These are phyloP conservation scores for Chlorodrepanis virens DNA, from an alignment of 2,113 vertebrate genomes.

Conservation along the genomic window DNA sequence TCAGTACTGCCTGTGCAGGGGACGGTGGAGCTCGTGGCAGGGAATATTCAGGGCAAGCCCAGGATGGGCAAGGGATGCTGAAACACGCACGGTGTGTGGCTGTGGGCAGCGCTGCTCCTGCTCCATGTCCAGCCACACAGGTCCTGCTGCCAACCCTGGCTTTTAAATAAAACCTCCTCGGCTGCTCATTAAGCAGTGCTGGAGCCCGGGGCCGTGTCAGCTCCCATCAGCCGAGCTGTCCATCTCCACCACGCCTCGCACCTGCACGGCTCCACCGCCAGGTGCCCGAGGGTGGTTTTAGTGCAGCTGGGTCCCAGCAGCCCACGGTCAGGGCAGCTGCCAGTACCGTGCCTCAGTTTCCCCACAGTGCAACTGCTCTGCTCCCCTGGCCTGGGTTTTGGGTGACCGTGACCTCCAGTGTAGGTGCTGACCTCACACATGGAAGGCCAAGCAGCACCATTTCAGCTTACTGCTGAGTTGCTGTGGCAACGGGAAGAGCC, in stretches of 20 bases:
- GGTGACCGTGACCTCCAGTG: not conserved
- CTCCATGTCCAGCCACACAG: fast-evolving
- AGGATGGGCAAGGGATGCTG: not conserved
- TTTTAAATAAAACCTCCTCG: not conserved
- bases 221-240: conserved; percentile 32
- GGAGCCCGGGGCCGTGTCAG: not conserved
- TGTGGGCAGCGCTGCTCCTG: conserved; percentile 37
- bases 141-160: not conserved
- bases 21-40: fast-evolving
- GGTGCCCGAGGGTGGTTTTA: not conserved
- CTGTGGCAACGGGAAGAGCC: conserved; percentile 3
- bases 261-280: fast-evolving
- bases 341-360: not conserved
- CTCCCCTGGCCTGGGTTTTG: not conserved
- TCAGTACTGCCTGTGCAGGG: not conserved
- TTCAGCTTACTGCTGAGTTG: not conserved
- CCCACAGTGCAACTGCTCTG: fast-evolving
- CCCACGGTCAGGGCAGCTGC: fast-evolving
- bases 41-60: not conserved
- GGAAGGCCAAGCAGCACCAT: not conserved
- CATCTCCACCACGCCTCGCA: not conserved
- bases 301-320: not conserved
- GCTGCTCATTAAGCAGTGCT: not conserved
- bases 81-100: not conserved
- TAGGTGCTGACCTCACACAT: not conserved